Evolutionary conservation across 1,140 invertebrate genomes (phyloP).

Genomic region (Lucilia cuprina): DNA sequence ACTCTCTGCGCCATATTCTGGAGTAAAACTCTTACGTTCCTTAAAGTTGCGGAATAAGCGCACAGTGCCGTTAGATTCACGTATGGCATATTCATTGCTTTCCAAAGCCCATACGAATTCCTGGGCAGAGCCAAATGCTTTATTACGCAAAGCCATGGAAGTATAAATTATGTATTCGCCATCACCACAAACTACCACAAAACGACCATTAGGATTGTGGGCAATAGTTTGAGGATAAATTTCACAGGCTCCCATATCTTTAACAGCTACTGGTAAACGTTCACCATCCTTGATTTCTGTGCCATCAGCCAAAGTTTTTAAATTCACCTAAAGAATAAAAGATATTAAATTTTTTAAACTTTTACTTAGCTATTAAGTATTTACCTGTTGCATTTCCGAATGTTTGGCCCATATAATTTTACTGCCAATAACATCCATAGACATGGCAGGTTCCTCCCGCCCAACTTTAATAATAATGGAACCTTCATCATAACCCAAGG

Average conservation of each 20-base stretch:
- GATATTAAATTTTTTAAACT: conserved; percentile 63
- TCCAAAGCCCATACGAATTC: conserved; percentile 99
- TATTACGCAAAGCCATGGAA: conserved; percentile 97
- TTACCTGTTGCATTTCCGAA: conserved; percentile 96
- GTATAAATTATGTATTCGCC: conserved; percentile 99
- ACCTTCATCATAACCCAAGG: conserved; percentile 97
- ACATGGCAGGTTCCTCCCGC: conserved; percentile 97
- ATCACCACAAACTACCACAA: conserved; percentile 99
- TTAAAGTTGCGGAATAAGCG: conserved; percentile 99
- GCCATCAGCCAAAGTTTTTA: conserved; percentile 61
- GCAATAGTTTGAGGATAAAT: conserved; percentile 99
- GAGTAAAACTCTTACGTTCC: conserved; percentile 93
- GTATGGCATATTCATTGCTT: conserved; percentile 92
- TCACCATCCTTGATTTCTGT: conserved; percentile 90
- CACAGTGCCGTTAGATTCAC: conserved; percentile 89
- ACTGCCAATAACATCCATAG: conserved; percentile 96
- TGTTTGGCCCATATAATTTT: conserved; percentile 99
- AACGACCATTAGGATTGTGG: conserved; percentile 98
- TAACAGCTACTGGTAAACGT: conserved; percentile 88
- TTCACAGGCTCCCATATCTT: conserved; percentile 99
- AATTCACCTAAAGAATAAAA: conserved; percentile 66
- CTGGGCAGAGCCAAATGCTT: conserved; percentile 96
- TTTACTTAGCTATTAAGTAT: background rate
- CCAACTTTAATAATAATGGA: conserved; percentile 98
- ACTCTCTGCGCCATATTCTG: conserved; percentile 94